Conservation (phyloP, 2,113 vertebrate genomes). For the Cinclus cinclus region DNA sequence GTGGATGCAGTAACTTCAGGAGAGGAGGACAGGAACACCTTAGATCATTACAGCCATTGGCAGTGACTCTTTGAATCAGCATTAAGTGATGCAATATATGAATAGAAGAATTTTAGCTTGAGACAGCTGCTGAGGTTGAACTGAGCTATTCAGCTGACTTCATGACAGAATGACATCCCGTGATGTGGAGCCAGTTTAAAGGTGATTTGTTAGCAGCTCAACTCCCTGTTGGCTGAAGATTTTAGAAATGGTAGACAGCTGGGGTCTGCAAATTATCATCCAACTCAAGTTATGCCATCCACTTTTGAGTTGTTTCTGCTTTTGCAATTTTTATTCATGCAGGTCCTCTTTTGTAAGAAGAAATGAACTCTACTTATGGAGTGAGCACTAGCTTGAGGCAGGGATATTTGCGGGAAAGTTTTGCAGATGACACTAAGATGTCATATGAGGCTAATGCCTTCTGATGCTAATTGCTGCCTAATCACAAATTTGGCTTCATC, state of each 20-base stretch:
- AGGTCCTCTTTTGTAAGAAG: background rate
- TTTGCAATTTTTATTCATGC: background rate
- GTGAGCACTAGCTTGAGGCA: background rate
- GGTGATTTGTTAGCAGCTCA: background rate
- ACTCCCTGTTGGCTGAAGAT: background rate
- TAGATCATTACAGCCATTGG: background rate
- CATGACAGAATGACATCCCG: background rate
- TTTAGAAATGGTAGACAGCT: background rate
- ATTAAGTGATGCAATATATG: background rate
- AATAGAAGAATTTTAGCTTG: background rate
- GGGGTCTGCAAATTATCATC: background rate
- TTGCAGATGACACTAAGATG: background rate
- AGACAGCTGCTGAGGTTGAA: background rate
- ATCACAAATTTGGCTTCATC: background rate
- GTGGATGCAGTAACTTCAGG: background rate
- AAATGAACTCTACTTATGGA: background rate
- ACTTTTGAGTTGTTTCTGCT: background rate
- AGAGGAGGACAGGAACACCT: background rate
- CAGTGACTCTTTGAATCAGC: background rate
- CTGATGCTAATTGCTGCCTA: background rate
- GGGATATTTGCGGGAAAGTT: background rate
- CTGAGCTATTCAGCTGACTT: background rate
- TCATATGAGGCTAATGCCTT: background rate
- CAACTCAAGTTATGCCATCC: background rate
- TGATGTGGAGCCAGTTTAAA: background rate